Evolutionary conservation across 2,113 vertebrate genomes (phyloP).

Genomic region (Bufo gargarizans): DNA sequence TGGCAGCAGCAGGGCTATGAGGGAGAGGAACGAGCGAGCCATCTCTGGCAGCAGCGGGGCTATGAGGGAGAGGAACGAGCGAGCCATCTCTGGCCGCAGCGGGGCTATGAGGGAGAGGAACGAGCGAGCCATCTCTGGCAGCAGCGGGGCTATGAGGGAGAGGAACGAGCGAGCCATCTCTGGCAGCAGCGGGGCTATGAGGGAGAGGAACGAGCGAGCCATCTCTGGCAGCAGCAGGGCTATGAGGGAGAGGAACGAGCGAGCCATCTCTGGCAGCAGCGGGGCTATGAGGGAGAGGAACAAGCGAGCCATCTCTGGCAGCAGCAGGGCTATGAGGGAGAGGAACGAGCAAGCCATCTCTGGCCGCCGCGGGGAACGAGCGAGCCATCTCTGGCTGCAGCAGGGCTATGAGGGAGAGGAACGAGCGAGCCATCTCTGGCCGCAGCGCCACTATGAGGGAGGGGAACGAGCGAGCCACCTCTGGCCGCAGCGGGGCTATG

Average conservation of each 20-base stretch:
- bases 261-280: background rate
- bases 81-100: background rate
- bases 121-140: background rate
- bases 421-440: background rate
- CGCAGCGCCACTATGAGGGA: background rate
- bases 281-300: background rate
- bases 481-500: background rate
- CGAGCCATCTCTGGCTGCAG: background rate
- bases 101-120: background rate
- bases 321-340: background rate
- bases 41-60: background rate
- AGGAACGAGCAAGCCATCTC: background rate
- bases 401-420: background rate
- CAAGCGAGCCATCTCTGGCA: background rate
- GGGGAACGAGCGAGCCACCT: background rate
- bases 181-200: background rate
- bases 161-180: background rate
- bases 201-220: background rate
- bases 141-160: background rate
- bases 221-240: background rate
- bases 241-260: background rate
- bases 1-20: background rate
- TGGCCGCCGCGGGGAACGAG: background rate
- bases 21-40: background rate
- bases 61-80: background rate